Evolutionary conservation across 2,797 vertebrate species (phyloP).

Genomic region (Triplophysa bombifrons): DNA sequence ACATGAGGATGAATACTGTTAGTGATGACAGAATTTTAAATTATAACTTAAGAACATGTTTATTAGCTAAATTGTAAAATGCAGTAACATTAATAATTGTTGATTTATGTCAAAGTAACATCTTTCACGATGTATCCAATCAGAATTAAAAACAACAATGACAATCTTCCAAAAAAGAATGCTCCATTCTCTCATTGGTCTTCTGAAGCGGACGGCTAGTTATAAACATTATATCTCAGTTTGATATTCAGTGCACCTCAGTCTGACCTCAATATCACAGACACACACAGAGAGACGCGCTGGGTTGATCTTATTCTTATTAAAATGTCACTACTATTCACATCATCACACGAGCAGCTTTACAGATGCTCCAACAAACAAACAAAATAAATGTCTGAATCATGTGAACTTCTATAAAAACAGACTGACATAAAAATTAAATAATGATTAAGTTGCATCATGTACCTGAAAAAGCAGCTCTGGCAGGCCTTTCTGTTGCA

Average conservation of each 20-base stretch:
- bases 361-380: neutral
- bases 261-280: slow-evolving; percentile 22
- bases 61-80: no score
- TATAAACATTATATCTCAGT: neutral
- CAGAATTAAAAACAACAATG: no score
- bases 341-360: neutral
- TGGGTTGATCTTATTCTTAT: slow-evolving; percentile 3
- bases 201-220: neutral
- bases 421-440: neutral
- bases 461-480: neutral
- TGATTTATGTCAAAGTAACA: no score
- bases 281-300: neutral
- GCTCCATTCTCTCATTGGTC: neutral
- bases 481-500: neutral
- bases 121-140: no score
- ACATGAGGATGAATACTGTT: no score
- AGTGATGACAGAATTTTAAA: no score
- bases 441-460: neutral
- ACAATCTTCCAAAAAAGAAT: no score
- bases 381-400: neutral
- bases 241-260: neutral
- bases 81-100: no score
- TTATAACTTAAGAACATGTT: no score
- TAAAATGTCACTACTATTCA: slow-evolving; percentile 4
- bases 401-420: neutral